Evolutionary conservation across 2,888 invertebrate species (phyloP), one percentile per base, ranked within the genome.

Genomic region (Parascotia fuliginaria): DNA sequence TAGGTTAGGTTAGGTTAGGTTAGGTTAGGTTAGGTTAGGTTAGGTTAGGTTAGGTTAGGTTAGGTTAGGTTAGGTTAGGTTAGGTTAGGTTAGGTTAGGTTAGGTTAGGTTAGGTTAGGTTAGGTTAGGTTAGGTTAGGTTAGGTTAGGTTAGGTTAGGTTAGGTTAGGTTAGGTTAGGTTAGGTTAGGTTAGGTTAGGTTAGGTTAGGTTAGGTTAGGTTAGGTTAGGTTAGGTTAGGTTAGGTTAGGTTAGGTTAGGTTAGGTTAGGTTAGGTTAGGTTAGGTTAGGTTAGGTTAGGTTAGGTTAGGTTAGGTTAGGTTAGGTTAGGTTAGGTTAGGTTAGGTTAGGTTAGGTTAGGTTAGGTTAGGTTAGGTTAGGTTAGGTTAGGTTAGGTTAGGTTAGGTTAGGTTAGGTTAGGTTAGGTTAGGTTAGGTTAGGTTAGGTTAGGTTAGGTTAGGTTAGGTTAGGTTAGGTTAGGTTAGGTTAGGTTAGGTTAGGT

Each of bases 211-310:
- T 50, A 50, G 50, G 50, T 50, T 50, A 50, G 50, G 50, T 50
- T 50, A 44, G 44, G 50, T 50, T 44, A 44, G 50, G 50, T 44
- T 44, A 43, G 50, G 50, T 44, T 42, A 44, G 51, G 54, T 54
- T 48, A 48, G 54, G 44, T 53, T 54, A 54, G 54, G 54, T 54
- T 53, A 53, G 55, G 55, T 55, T 55, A 55, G 55, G 55, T 50
- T 55, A 55, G 55, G 55, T 55, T 55, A 50, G 54, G 49, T 49
- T 50, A 51, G 55, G 55, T 56, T 56, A 32, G 34, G 32, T 42
- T 42, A 33, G 32, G 32, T 32, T 42, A 33, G 32, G 42, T 42
- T 42, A 33, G 32, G 19, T 42, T 42, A 22, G 16, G 32, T 42
- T 42, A 19, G 16, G 16, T 33, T 33, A 24, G 16, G 15, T 19